These are phyloP conservation scores for Psammodynastes pulverulentus DNA, from an alignment of 2,113 vertebrate species.

Conservation along the genomic window DNA sequence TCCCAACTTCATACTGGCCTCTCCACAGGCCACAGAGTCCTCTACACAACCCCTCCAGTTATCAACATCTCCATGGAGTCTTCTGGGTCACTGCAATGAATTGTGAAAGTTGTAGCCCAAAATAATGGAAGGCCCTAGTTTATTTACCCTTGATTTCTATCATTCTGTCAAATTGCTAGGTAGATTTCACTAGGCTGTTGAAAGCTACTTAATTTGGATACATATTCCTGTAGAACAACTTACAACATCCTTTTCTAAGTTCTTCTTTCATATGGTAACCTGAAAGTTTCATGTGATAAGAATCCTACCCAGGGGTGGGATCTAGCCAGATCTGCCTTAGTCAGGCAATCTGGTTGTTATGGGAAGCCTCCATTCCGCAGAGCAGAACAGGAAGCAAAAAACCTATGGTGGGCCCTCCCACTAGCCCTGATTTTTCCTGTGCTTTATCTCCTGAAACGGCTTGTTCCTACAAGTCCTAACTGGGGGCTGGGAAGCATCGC, in stretches of 20 bases:
- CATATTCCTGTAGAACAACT: background rate
- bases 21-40: background rate
- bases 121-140: background rate
- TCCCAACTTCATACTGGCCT: background rate
- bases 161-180: background rate
- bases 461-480: too few relatives aligned
- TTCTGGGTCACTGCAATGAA: background rate
- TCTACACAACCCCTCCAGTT: background rate
- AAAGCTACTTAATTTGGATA: background rate
- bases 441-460: too few relatives aligned
- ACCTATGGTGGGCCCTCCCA: too few relatives aligned
- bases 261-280: background rate
- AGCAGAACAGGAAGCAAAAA: too few relatives aligned
- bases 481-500: too few relatives aligned
- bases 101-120: background rate
- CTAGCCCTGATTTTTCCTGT: too few relatives aligned
- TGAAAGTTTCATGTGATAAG: background rate
- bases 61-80: background rate
- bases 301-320: too few relatives aligned
- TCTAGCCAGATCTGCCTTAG: too few relatives aligned
- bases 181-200: background rate
- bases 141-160: background rate
- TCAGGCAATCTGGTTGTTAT: too few relatives aligned
- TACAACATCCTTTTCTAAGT: background rate
- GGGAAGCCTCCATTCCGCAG: too few relatives aligned